phyloP scores from a whole-genome alignment of 2,113 vertebrate species.

The Mandrillus leucophaeus region DNA sequence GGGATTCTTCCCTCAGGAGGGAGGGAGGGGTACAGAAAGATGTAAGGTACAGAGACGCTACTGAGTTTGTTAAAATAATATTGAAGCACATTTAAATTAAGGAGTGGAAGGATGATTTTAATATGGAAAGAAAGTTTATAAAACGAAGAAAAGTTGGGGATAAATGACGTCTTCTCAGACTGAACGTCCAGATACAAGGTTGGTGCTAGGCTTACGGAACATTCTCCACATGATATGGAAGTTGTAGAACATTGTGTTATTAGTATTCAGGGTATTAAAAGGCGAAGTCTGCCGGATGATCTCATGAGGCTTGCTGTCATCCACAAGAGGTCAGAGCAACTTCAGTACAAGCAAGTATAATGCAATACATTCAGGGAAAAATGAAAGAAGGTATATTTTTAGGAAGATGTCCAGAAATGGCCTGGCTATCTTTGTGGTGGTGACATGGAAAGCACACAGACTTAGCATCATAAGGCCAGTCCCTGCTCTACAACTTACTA shows the following conservation, averaged over 20 bases:
- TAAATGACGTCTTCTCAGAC: not conserved
- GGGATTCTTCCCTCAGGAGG: not conserved
- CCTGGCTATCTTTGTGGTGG: not conserved
- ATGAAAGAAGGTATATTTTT: not conserved
- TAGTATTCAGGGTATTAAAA: not conserved
- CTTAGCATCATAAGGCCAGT: not conserved
- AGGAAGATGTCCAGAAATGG: constrained; percentile 4
- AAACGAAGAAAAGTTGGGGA: constrained; percentile 31
- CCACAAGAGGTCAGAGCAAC: constrained; percentile 3
- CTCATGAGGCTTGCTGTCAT: not conserved
- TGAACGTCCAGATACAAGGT: not conserved
- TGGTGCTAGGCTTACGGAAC: not conserved
- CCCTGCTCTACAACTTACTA: not conserved
- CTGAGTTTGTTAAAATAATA: constrained; percentile 50
- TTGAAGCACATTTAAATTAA: constrained; percentile 31
- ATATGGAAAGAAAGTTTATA: constrained; percentile 53
- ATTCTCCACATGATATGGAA: not conserved
- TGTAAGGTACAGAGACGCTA: not conserved
- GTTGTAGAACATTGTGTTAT: not conserved
- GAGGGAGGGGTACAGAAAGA: not conserved
- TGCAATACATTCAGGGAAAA: not conserved
- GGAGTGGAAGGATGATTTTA: constrained; percentile 31
- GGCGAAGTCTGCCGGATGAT: not conserved
- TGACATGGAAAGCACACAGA: not conserved
- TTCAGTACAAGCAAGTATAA: not conserved